These are phyloP conservation scores for Porites lutea DNA, from an alignment of 64 coral and sea anemone genomes.

Conservation along the genomic window DNA sequence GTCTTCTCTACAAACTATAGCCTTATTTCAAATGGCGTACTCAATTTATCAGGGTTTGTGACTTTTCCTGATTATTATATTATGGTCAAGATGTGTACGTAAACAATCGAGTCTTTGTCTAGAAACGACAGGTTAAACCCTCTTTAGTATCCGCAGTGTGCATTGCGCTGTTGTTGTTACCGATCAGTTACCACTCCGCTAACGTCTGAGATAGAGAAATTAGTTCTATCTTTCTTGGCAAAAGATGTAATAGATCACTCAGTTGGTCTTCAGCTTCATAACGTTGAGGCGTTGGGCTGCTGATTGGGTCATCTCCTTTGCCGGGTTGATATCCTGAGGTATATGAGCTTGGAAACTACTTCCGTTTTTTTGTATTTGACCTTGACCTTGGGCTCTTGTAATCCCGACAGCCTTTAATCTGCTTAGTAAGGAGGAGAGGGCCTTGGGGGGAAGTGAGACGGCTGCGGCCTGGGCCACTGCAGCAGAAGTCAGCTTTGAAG, in stretches of 20 bases:
- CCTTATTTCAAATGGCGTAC: neutral
- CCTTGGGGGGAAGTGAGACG: conserved; percentile 15
- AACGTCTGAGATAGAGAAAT: neutral
- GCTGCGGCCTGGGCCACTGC: conserved; percentile 14
- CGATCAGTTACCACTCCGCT: neutral
- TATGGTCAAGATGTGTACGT: too few relatives aligned
- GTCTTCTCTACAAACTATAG: neutral
- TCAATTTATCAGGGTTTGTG: too few relatives aligned
- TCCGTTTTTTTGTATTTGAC: conserved; percentile 38
- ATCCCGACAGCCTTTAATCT: neutral
- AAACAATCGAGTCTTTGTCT: too few relatives aligned
- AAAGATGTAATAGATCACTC: neutral
- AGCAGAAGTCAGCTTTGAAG: neutral
- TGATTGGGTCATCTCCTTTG: neutral
- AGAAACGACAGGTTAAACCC: too few relatives aligned
- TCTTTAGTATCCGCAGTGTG: too few relatives aligned
- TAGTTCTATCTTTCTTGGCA: neutral
- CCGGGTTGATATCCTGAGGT: conserved; percentile 29
- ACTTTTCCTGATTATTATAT: too few relatives aligned
- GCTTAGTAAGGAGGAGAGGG: conserved; percentile 11
- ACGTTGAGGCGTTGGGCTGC: neutral
- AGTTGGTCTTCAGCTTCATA: neutral
- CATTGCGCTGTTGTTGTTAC: neutral
- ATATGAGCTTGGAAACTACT: conserved; percentile 5
- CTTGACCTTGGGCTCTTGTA: neutral